Base-by-base conservation (phyloP, 1,140 invertebrate species). In the Apocrypta bakeri region DNA sequence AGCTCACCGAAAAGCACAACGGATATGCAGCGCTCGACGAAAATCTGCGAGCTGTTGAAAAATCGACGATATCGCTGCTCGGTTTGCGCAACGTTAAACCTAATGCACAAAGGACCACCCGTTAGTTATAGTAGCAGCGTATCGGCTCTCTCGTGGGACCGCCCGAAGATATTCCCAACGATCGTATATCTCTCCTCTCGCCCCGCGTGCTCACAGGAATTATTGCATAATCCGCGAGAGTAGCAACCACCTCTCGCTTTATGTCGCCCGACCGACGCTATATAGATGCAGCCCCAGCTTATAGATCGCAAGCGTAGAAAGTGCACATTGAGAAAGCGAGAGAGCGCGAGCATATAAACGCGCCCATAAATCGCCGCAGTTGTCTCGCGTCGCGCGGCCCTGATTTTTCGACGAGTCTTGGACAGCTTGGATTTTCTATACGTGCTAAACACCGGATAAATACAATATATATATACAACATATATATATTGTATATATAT, bases 171-270 rank as follows among this genome's bases (percentile, higher is more conserved):
- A 87, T 87, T 87, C 84, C 84, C 81, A 85, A 84, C 84, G 81
- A 86, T 84, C 82, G 79, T 86, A 86, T 87, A 88, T 88, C 85
- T 87, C 56, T 9, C n/a, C n/a, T n/a, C n/a, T n/a, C n/a, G 6
- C 40, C 33, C 33, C 17, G 40, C 31, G 14, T 29, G 27, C 85
- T 85, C 81, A 2, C 27, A 2, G 21, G 40, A 76, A 86, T 85
- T 86, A 85, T 87, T 81, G 78, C 63, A 74, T 77, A 81, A 84
- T 81, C 9, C 24, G 63, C 31, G 61, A 77, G 48, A 7, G 48
- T 21, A 56, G 33, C 27, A 64, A 37, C 69, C 29, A 42, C 25
- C 78, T 83, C 48, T 56, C 61, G 31, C 73, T 76, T 42, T 83
- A 48, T 37, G 37, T 69, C 74, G 69, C 82, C n/a, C 42, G 33